Conservation (phyloP, 2,113 vertebrate genomes). For the Lophotis ruficrista region DNA sequence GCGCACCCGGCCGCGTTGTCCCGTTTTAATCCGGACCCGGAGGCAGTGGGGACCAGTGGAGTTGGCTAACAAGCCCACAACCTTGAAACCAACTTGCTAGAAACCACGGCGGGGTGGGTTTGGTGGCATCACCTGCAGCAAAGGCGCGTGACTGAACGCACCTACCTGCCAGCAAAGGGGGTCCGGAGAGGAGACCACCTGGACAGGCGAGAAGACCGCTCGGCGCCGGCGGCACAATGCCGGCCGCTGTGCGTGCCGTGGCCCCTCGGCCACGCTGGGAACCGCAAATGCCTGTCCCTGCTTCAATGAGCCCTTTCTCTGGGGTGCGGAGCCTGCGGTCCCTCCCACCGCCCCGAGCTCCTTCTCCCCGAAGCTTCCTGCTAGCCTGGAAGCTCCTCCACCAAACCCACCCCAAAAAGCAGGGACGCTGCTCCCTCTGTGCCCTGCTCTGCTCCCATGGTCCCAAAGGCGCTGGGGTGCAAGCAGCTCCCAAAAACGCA, state of each 20-base stretch:
- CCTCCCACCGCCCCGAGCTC: not conserved
- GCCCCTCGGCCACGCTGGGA: not conserved
- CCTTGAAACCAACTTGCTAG: not conserved
- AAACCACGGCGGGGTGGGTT: not conserved
- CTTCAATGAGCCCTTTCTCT: slow-evolving; percentile 38
- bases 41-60: not conserved
- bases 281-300: not conserved
- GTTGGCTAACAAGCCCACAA: not conserved
- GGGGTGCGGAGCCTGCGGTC: not conserved
- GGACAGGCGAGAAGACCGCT: accelerated
- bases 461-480: not conserved
- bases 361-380: not conserved
- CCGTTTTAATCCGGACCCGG: not conserved
- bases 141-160: accelerated
- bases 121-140: not conserved
- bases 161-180: not conserved
- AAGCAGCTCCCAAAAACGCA: accelerated
- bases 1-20: accelerated
- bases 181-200: not conserved
- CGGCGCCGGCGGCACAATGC: not conserved
- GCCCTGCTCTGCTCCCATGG: accelerated
- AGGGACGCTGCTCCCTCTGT: not conserved
- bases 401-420: not conserved
- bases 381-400: not conserved
- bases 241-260: not conserved